Evolutionary conservation across 2,888 invertebrate species (phyloP).

Genomic region (Dimorphilus gyrociliatus): DNA sequence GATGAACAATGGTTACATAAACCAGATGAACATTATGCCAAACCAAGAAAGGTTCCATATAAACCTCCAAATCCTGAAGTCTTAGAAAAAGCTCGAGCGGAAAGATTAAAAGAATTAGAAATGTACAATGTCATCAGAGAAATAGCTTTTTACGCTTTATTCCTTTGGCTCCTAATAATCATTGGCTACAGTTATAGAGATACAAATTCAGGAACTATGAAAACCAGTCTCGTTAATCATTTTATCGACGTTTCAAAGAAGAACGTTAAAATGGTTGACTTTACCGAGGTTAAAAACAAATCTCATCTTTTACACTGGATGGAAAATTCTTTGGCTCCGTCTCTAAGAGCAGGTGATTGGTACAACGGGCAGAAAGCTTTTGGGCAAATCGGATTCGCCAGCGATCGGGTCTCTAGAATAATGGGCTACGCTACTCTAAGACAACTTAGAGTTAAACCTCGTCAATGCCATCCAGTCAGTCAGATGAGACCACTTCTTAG

Average conservation of each 20-base stretch:
- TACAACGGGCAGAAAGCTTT: slow-evolving; percentile 41
- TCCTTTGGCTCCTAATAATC: slow-evolving; percentile 39
- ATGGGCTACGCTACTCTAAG: slow-evolving; percentile 43
- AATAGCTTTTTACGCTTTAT: slow-evolving; percentile 38
- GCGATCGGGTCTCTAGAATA: slow-evolving; percentile 41
- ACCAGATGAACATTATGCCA: slow-evolving; percentile 7
- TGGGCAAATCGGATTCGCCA: slow-evolving; percentile 39
- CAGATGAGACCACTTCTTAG: slow-evolving; percentile 10
- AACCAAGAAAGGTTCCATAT: slow-evolving; percentile 22
- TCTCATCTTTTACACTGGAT: slow-evolving; percentile 39
- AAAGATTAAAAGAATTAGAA: slow-evolving; percentile 37
- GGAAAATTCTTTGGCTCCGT: slow-evolving; percentile 29
- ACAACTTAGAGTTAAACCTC: slow-evolving; percentile 38
- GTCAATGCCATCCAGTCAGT: too few species aligned
- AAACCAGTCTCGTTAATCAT: neutral
- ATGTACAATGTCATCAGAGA: slow-evolving; percentile 39
- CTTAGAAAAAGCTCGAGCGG: slow-evolving; percentile 29
- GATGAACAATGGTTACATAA: slow-evolving; percentile 33
- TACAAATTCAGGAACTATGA: neutral
- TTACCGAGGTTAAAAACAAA: slow-evolving; percentile 26
- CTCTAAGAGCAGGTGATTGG: slow-evolving; percentile 36
- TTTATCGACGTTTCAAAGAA: slow-evolving; percentile 1
- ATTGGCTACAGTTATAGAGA: slow-evolving; percentile 33
- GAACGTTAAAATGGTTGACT: neutral
- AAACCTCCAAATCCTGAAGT: slow-evolving; percentile 30